Evolutionary conservation across 2,113 vertebrate species (phyloP).

Genomic region (Notiomystis cincta): DNA sequence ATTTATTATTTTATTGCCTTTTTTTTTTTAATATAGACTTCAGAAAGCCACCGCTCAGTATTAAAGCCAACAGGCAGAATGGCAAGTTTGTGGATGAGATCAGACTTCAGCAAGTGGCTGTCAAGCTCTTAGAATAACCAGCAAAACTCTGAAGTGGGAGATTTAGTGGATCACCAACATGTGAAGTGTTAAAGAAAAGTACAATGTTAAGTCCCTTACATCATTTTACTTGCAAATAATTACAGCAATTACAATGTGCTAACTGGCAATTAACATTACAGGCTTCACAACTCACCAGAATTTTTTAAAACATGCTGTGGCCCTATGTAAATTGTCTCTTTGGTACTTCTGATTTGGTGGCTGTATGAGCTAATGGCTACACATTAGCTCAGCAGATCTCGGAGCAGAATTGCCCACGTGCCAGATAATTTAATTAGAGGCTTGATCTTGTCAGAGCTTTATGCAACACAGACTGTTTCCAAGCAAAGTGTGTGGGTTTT

Average conservation of each 20-base stretch:
- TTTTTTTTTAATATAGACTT: not conserved
- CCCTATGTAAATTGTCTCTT: slow-evolving; percentile 52
- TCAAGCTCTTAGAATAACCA: not conserved
- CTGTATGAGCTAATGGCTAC: slow-evolving; percentile 38
- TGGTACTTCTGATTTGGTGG: slow-evolving; percentile 53
- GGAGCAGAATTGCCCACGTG: slow-evolving; percentile 31
- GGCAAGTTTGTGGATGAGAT: slow-evolving; percentile 18
- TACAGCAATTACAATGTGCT: slow-evolving; percentile 66
- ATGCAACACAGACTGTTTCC: not conserved
- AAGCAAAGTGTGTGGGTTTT: slow-evolving; percentile 8
- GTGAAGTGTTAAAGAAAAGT: slow-evolving; percentile 31
- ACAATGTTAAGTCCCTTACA: slow-evolving; percentile 46
- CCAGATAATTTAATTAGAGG: slow-evolving; percentile 66
- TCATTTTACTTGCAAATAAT: slow-evolving; percentile 66
- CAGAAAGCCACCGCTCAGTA: not conserved
- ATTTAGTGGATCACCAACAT: slow-evolving; percentile 34
- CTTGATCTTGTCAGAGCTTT: slow-evolving; percentile 60
- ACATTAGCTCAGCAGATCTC: slow-evolving; percentile 57
- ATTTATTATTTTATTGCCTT: not conserved
- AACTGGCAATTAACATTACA: slow-evolving; percentile 65
- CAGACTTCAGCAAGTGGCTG: slow-evolving; percentile 35
- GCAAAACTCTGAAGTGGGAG: slow-evolving; percentile 4
- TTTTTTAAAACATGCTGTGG: slow-evolving; percentile 56
- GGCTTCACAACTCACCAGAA: slow-evolving; percentile 57
- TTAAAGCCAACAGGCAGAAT: not conserved